phyloP scores from a whole-genome alignment of 1,140 invertebrate species.

The Augochlora pura region DNA sequence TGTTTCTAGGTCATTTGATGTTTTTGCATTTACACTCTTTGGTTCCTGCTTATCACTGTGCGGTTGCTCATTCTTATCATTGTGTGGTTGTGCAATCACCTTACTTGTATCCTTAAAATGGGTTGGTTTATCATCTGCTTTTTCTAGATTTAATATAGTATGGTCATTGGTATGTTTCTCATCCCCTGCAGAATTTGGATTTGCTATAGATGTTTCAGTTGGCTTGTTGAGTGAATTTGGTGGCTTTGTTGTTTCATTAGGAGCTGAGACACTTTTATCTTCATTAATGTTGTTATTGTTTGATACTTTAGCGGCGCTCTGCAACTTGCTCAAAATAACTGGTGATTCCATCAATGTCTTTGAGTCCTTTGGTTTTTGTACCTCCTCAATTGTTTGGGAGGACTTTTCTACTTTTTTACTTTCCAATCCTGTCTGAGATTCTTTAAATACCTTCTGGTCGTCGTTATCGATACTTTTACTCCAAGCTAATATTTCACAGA shows the following conservation, averaged over 20 bases:
- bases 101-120: neutral
- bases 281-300: no score
- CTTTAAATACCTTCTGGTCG: neutral
- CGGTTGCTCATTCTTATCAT: no score
- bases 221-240: neutral
- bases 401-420: neutral
- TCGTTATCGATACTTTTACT: conserved; percentile 31
- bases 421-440: neutral
- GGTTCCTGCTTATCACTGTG: no score
- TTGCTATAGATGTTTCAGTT: neutral
- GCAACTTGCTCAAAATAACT: no score
- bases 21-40: no score
- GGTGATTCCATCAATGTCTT: neutral
- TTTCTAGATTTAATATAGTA: neutral
- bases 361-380: neutral
- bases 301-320: no score
- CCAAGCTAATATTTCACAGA: conserved; percentile 51
- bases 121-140: neutral
- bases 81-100: no score
- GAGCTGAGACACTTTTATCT: neutral
- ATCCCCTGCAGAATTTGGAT: neutral
- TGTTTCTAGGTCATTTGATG: no score
- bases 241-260: neutral
- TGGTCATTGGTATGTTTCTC: neutral
- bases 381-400: neutral